phyloP scores from a whole-genome alignment of 2,797 vertebrate species.

The Carduelis carduelis region DNA sequence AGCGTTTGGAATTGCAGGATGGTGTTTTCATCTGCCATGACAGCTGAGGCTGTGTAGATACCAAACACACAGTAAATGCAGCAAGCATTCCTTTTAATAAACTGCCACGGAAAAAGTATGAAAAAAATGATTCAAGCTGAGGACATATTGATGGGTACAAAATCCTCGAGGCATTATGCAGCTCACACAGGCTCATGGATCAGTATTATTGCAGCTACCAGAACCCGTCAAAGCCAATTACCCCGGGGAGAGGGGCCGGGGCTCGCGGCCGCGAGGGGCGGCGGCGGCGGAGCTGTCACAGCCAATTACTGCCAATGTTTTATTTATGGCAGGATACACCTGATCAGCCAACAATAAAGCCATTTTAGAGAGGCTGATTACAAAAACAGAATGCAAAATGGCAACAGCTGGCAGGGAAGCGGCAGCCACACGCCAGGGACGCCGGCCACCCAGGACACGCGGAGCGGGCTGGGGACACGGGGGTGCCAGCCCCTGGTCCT shows the following conservation, averaged over 20 bases:
- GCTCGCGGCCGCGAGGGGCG: slow-evolving; percentile 26
- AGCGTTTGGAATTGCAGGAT: slow-evolving; percentile 67
- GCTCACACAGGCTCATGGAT: slow-evolving; percentile 77
- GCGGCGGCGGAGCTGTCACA: slow-evolving; percentile 55
- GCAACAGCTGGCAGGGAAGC: not conserved
- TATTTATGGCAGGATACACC: slow-evolving; percentile 58
- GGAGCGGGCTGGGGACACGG: accelerated
- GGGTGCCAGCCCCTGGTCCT: too few relatives aligned
- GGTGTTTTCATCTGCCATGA: slow-evolving; percentile 82
- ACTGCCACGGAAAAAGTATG: slow-evolving; percentile 76
- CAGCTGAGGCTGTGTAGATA: slow-evolving; percentile 79
- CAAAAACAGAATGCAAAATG: slow-evolving; percentile 43
- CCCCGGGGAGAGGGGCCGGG: slow-evolving; percentile 68
- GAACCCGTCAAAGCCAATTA: slow-evolving; percentile 79
- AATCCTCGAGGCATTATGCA: slow-evolving; percentile 81
- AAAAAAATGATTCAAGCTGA: slow-evolving; percentile 63
- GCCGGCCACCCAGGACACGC: not conserved
- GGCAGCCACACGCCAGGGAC: accelerated
- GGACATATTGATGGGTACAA: slow-evolving; percentile 73
- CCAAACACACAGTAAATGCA: slow-evolving; percentile 75
- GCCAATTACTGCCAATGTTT: slow-evolving; percentile 63
- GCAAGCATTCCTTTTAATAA: slow-evolving; percentile 87
- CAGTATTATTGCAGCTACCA: slow-evolving; percentile 75
- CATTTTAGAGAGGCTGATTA: slow-evolving; percentile 38
- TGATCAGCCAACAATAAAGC: slow-evolving; percentile 57